Base-by-base conservation (phyloP, 2,888 invertebrate species). In the Caenorhabditis macrosperma region DNA sequence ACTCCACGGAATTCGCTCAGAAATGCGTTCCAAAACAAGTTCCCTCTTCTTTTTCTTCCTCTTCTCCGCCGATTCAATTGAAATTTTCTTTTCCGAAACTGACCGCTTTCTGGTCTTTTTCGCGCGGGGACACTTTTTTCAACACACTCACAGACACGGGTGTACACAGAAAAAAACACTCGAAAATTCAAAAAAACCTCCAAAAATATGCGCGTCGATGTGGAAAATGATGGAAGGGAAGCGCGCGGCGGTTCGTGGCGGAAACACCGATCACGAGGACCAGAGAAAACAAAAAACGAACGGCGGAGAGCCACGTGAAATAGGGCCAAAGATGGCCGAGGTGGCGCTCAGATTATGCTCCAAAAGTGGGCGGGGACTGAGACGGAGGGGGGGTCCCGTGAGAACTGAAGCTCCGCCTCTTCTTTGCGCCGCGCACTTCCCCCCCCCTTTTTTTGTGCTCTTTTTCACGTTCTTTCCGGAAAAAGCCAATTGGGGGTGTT, bases 321-420 rank as follows among this genome's bases (percentile, higher is more conserved):
- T 33, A 33, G n/a, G n/a, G n/a, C n/a, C n/a, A n/a, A n/a, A n/a
- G 6, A 33, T 33, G 5, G 9, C n/a, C 44, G 48, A 48, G 12
- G 4, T 12, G 5, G 26, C 5, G 26, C 15, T 10, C 50, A 50
- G 26, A 50, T 26, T 26, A 17, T 28, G 30, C 30, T 30, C 30
- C 54, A 54, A 30, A 54, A 54, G 30, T 54, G 30, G 54, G 54
- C 54, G 54, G 24, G 46, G 48, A 10, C n/a, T 46, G 22, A 17
- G 12, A 20, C 15, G 20, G n/a, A 44, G 4, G 24, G 10, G n/a
- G 41, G 28, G 17, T 24, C 24, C 28, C 17, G 60, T n/a, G 46
- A 61, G 26, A 44, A 46, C 20, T 17, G 10, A 17, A n/a, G 22
- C 61, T 30, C 48, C 48, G 48, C 61, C 61, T 46, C 41, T 20